phyloP scores from a whole-genome alignment of 2,113 vertebrate genomes.

The Terrapene triunguis region DNA sequence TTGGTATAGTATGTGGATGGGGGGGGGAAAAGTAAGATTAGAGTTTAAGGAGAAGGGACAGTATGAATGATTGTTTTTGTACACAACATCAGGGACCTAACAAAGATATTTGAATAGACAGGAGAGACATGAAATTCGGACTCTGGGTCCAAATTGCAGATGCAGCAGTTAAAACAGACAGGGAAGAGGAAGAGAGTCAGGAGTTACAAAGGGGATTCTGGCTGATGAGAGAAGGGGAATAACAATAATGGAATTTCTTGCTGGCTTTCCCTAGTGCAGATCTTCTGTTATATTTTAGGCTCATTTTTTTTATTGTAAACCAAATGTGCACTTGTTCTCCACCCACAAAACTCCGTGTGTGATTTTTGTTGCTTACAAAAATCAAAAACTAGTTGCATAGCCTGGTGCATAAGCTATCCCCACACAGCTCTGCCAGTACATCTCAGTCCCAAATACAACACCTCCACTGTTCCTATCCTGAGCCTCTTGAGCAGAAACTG shows the following conservation, averaged over 20 bases:
- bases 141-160: background rate
- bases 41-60: background rate
- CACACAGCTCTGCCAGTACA: background rate
- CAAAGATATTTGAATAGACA: background rate
- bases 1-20: background rate
- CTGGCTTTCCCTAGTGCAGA: background rate
- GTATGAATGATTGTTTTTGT: background rate
- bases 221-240: background rate
- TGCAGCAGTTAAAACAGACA: background rate
- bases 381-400: background rate
- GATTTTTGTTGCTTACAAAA: background rate
- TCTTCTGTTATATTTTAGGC: background rate
- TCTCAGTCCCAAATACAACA: background rate
- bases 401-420: background rate
- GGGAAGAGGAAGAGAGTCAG: background rate
- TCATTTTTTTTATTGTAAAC: background rate
- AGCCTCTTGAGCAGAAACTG: background rate
- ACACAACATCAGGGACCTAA: background rate
- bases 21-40: background rate
- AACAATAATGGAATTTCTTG: background rate
- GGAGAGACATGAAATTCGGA: background rate
- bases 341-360: background rate
- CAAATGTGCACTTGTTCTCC: background rate
- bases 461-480: background rate
- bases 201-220: background rate